phyloP scores from a whole-genome alignment of 2,888 invertebrate species.

The Alsophila aescularia region DNA sequence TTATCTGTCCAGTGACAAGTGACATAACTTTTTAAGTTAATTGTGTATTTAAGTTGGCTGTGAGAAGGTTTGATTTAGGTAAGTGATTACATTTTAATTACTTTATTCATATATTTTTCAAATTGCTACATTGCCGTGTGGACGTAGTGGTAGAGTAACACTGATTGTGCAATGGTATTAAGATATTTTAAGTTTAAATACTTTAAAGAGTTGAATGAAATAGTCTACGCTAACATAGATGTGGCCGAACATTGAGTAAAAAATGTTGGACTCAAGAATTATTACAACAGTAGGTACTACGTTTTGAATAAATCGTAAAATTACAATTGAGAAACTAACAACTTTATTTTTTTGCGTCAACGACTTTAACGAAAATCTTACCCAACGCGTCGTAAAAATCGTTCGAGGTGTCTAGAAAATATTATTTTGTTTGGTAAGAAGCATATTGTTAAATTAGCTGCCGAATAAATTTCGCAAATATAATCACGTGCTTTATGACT shows the following conservation, averaged over 20 bases:
- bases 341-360: slow-evolving; percentile 19
- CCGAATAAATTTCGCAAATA: too few relatives aligned
- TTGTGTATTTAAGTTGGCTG: slow-evolving; percentile 46
- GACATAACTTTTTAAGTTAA: slow-evolving; percentile 47
- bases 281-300: neutral
- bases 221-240: neutral
- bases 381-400: too few relatives aligned
- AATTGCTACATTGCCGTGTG: slow-evolving; percentile 22
- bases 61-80: slow-evolving; percentile 58
- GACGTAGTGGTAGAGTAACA: neutral
- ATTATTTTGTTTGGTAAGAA: too few relatives aligned
- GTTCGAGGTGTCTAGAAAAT: too few relatives aligned
- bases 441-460: too few relatives aligned
- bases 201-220: neutral
- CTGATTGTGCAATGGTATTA: slow-evolving; percentile 10
- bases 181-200: slow-evolving; percentile 5
- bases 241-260: slow-evolving; percentile 7
- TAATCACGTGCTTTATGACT: too few relatives aligned
- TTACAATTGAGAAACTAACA: slow-evolving; percentile 10
- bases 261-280: too few relatives aligned
- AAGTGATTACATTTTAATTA: slow-evolving; percentile 49
- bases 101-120: slow-evolving; percentile 40
- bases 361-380: slow-evolving; percentile 9
- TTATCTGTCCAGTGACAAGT: slow-evolving; percentile 49
- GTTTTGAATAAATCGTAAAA: slow-evolving; percentile 12